These are phyloP conservation scores for Geopemphigus sp. DNA, from an alignment of 1,140 invertebrate species.

Conservation along the genomic window DNA sequence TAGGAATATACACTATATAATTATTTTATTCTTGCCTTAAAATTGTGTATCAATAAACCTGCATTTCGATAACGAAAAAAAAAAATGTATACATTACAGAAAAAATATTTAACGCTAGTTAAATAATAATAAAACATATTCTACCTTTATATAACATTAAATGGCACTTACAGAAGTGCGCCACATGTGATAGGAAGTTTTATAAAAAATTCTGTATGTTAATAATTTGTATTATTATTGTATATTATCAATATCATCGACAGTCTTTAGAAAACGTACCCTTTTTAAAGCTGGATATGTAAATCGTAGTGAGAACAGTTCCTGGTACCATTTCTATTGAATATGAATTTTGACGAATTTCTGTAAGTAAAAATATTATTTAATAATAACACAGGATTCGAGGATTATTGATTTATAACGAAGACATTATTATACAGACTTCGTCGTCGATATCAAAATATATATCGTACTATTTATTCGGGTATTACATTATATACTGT, in stretches of 20 bases:
- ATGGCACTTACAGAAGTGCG: slow-evolving; percentile 32
- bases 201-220: slow-evolving; percentile 37
- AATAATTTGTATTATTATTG: slow-evolving; percentile 39
- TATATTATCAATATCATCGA: slow-evolving; percentile 47
- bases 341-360: slow-evolving; percentile 34
- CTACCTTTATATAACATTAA: slow-evolving; percentile 40
- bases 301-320: slow-evolving; percentile 40
- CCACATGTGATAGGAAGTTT: slow-evolving; percentile 28
- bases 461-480: too few species aligned
- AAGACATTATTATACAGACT: background rate
- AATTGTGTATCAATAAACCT: slow-evolving; percentile 46
- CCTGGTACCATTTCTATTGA: slow-evolving; percentile 39
- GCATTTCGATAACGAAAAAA: slow-evolving; percentile 39
- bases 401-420: background rate
- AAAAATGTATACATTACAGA: slow-evolving; percentile 41
- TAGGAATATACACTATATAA: slow-evolving; percentile 19
- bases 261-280: slow-evolving; percentile 49
- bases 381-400: background rate
- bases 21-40: slow-evolving; percentile 25
- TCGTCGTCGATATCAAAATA: too few species aligned
- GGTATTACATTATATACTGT: too few species aligned
- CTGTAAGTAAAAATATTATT: slow-evolving; percentile 30
- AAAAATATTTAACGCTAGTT: slow-evolving; percentile 27
- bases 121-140: slow-evolving; percentile 39
- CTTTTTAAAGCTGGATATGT: slow-evolving; percentile 49